phyloP scores from a whole-genome alignment of 2,113 vertebrate species.

The Clupea harengus region DNA sequence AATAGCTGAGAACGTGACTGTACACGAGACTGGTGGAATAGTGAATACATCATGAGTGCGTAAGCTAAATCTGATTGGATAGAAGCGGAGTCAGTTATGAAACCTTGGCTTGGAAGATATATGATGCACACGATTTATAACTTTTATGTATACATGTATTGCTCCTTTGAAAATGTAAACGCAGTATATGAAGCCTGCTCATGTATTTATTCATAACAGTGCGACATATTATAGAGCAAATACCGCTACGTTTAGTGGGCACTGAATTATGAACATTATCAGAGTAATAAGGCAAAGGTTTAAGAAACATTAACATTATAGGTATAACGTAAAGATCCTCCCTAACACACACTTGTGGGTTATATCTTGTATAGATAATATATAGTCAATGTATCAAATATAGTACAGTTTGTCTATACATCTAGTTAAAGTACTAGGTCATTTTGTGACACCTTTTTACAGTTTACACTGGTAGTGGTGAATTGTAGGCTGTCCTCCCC shows the following conservation, averaged over 20 bases:
- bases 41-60: slow-evolving; percentile 6
- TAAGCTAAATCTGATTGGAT: neutral
- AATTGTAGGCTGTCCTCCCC: neutral
- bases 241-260: no score
- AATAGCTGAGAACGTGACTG: neutral
- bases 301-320: no score
- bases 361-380: no score
- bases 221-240: neutral
- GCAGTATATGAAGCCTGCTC: neutral
- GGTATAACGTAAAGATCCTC: no score
- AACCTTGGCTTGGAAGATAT: neutral
- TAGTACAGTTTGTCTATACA: no score
- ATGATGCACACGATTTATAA: neutral
- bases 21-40: slow-evolving; percentile 26
- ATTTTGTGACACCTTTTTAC: neutral
- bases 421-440: neutral
- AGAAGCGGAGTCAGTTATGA: slow-evolving; percentile 28
- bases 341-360: no score
- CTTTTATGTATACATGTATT: neutral
- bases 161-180: neutral
- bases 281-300: no score
- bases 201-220: neutral
- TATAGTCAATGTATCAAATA: no score
- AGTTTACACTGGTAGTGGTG: neutral
- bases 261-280: no score